A percentile compares a stretch with the other conserved stretches of the same genome.
Evolutionary conservation across 2,797 vertebrate genomes (phyloP).

Genomic region (Sandelia bainsii): DNA sequence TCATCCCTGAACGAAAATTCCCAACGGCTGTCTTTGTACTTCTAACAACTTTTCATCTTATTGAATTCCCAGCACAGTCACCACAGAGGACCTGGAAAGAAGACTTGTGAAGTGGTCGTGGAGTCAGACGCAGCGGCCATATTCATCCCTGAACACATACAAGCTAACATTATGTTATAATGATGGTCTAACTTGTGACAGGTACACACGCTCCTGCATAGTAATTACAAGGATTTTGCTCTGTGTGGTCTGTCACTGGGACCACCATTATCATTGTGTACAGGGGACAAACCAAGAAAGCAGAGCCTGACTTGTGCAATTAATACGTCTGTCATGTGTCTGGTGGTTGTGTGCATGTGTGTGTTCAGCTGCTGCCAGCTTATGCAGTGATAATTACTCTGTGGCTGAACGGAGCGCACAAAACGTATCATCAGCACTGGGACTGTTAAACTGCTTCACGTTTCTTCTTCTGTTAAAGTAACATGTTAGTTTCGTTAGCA

Average conservation of each 20-base stretch:
- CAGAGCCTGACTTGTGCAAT: conserved; percentile 65
- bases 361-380: conserved; percentile 34
- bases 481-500: conserved; percentile 12
- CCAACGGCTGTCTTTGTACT: neutral
- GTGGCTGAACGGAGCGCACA: conserved; percentile 31
- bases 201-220: conserved; percentile 39
- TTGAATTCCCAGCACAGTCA: neutral
- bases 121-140: conserved; percentile 1
- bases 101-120: neutral
- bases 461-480: conserved; percentile 44
- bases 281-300: conserved; percentile 48
- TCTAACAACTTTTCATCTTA: neutral
- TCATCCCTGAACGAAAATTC: too few species aligned
- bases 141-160: conserved; percentile 16
- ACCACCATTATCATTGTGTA: conserved; percentile 56
- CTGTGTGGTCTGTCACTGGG: conserved; percentile 50
- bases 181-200: conserved; percentile 50
- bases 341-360: conserved; percentile 27
- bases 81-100: neutral
- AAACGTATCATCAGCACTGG: conserved; percentile 57
- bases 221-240: conserved; percentile 55
- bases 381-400: conserved; percentile 66
- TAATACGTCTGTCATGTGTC: conserved; percentile 58
- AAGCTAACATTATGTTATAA: conserved; percentile 40
- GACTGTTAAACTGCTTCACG: conserved; percentile 37